Conservation (phyloP, 1,140 invertebrate species). For the Eufriesea mexicana region DNA sequence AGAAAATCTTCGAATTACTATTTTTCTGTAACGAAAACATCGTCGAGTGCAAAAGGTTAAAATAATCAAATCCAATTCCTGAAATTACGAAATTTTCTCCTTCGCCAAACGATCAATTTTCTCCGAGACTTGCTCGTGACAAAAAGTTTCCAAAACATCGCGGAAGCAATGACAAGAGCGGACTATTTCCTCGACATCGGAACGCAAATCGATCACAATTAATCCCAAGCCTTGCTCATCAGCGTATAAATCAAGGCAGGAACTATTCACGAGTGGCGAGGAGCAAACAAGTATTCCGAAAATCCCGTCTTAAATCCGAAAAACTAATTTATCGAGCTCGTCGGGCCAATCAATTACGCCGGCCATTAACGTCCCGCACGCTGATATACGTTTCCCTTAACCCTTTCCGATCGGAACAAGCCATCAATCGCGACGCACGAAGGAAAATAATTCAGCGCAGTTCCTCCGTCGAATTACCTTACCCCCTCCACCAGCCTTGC, state of each 20-base stretch:
- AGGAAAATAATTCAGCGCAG: neutral
- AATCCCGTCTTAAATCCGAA: neutral
- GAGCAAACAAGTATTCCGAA: neutral
- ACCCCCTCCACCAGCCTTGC: neutral
- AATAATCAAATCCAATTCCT: no score
- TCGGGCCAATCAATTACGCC: slow-evolving; percentile 4
- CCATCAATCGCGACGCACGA: neutral
- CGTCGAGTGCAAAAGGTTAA: no score
- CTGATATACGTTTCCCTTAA: neutral
- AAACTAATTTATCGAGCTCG: neutral
- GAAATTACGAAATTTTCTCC: no score
- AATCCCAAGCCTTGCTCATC: no score
- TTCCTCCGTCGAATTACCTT: neutral
- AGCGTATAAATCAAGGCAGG: neutral
- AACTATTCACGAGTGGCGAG: neutral
- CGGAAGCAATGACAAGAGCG: no score
- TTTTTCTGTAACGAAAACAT: no score
- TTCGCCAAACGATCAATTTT: no score
- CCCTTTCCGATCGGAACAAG: neutral
- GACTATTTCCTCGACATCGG: no score
- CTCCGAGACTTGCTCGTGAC: no score
- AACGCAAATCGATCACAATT: no score
- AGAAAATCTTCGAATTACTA: no score
- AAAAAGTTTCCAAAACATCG: no score
- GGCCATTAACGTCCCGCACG: neutral